These are phyloP conservation scores for Cyanoderma ruficeps DNA, from an alignment of 2,113 vertebrate genomes.

Conservation along the genomic window DNA sequence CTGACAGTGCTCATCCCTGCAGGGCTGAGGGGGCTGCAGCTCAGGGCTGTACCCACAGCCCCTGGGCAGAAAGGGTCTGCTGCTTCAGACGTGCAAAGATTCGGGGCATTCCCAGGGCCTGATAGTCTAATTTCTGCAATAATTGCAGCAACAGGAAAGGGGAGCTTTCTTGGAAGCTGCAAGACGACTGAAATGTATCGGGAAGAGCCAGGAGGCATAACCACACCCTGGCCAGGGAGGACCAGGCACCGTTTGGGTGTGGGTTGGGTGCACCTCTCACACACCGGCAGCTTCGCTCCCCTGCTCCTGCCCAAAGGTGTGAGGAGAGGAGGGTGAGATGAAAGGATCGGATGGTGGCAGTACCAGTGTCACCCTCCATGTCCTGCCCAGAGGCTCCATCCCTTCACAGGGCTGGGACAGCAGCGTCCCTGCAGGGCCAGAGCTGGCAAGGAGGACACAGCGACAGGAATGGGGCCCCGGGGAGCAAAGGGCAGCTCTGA, in stretches of 20 bases:
- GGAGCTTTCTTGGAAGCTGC: neutral
- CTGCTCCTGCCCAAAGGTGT: rapidly evolving
- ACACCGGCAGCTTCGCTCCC: rapidly evolving
- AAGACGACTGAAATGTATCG: neutral
- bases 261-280: neutral
- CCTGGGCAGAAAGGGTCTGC: neutral
- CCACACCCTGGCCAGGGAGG: neutral
- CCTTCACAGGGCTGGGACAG: neutral
- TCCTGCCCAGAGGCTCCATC: neutral
- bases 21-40: neutral
- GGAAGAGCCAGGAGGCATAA: neutral
- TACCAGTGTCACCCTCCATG: rapidly evolving
- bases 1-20: neutral
- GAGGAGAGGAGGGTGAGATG: neutral
- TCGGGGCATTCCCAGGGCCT: neutral
- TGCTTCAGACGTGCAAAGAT: neutral
- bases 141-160: neutral
- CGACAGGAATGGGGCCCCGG: neutral
- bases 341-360: neutral
- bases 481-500: neutral
- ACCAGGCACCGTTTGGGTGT: neutral
- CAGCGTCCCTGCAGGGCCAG: neutral
- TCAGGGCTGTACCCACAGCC: neutral
- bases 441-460: neutral
- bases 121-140: neutral